Percentiles rank a stretch among this genome's conserved stretches.
Evolutionary conservation across 2,888 invertebrate genomes (phyloP).

Genomic region (Phyllotreta striolata): DNA sequence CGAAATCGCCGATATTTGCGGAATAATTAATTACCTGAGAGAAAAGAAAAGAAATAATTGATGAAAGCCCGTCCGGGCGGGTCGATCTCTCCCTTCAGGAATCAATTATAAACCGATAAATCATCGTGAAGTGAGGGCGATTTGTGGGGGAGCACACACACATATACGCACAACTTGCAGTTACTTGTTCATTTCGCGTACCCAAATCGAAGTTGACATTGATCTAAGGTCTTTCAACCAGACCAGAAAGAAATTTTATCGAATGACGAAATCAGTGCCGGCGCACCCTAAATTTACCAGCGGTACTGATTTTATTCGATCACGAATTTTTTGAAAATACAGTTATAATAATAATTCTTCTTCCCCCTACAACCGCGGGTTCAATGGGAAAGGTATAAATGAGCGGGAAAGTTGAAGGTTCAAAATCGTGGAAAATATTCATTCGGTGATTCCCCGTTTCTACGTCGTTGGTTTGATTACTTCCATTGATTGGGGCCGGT

Average conservation of each 20-base stretch:
- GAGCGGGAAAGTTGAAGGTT: background rate
- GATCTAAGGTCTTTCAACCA: constrained; percentile 47
- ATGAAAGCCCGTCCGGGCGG: constrained; percentile 13
- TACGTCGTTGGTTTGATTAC: constrained; percentile 15
- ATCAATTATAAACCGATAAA: constrained; percentile 51
- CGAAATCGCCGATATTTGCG: background rate
- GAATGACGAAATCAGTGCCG: constrained; percentile 13
- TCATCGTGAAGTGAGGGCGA: constrained; percentile 44
- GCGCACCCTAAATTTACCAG: background rate
- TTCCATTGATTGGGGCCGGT: constrained; percentile 12
- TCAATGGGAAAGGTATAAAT: no score
- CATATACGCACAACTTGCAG: constrained; percentile 23
- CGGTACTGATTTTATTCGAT: no score
- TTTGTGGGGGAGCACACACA: constrained; percentile 17
- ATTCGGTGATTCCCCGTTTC: background rate
- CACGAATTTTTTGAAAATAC: no score
- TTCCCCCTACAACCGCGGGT: no score
- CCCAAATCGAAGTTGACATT: constrained; percentile 50
- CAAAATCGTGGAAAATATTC: background rate
- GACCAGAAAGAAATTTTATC: constrained; percentile 39
- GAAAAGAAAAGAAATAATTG: constrained; percentile 22
- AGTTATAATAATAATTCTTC: no score
- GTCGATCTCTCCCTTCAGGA: constrained; percentile 35
- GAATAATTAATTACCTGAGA: constrained; percentile 22
- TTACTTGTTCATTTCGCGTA: constrained; percentile 39